Evolutionary conservation across 2,888 invertebrate species (phyloP), one percentile per base, ranked within the genome.

Genomic region (Drosophila suboccidentalis): DNA sequence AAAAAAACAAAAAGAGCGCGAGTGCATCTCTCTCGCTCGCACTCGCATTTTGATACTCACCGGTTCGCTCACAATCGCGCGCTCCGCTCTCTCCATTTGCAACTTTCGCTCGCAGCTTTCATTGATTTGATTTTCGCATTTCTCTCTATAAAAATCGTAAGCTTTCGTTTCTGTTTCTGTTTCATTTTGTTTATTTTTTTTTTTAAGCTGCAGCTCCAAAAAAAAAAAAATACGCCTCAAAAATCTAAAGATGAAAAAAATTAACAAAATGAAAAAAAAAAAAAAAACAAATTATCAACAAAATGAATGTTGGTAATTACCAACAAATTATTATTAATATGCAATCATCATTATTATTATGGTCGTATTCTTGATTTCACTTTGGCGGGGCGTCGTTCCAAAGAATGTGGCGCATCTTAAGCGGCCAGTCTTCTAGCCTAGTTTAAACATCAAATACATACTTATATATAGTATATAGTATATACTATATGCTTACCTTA

Each of bases 111-210:
- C 62, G 49, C 70, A 66, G 78, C 74, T 77, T 77, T 74, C 78
- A 63, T 76, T 75, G 62, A 71, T 80, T 69, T 75, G 57, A 60
- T 41, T 62, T 68, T 58, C 38, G 60, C 64, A 57, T 80, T 80
- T 80, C 64, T 75, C 41, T 75, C 41, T 34, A 47, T 67, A 3
- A 17, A 58, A 63, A 67, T 55, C 54, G 67, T 76, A 80, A 85
- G 81, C 80, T 86, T 86, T 81, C 67, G 67, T 71, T 82, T 80
- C 66, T 59, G 67, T 70, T 82, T 80, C 62, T 50, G 59, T 62
- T 57, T 51, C 36, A 49, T 65, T 58, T 32, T 55, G 50, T 63
- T 59, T 49, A 34, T 39, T 46, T 44, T 54, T 61, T 43, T 63
- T 68, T 65, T 26, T 26, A 41, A 61, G 72, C 83, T 75, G 55